Percentiles rank a stretch among this genome's conserved stretches.
phyloP scores from a whole-genome alignment of 2,797 vertebrate genomes.

The Sebastes steindachneri region DNA sequence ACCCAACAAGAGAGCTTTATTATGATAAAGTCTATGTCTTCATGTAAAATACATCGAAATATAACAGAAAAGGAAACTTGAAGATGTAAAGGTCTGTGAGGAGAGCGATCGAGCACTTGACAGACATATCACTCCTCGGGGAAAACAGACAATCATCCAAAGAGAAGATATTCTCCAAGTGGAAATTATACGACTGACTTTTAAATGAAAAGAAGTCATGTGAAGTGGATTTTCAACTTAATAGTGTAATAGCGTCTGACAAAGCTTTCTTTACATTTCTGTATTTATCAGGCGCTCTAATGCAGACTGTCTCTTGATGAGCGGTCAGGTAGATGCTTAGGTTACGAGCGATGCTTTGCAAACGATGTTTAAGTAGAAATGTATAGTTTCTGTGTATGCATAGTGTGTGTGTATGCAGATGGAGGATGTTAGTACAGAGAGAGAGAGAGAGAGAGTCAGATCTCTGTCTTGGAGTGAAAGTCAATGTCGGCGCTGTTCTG shows the following conservation, averaged over 20 bases:
- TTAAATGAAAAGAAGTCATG: background rate
- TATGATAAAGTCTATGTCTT: background rate
- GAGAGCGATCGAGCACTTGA: background rate
- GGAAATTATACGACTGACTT: background rate
- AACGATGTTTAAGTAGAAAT: background rate
- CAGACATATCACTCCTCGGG: background rate
- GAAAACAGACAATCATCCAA: background rate
- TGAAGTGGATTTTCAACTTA: background rate
- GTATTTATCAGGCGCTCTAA: background rate
- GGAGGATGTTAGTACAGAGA: background rate
- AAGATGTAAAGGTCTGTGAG: background rate
- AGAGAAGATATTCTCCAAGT: background rate
- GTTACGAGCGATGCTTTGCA: background rate
- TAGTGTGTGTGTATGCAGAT: slow-evolving; percentile 4
- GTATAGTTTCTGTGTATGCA: background rate
- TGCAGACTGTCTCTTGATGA: background rate
- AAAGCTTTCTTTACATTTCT: background rate
- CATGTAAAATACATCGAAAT: background rate
- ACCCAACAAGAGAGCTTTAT: background rate
- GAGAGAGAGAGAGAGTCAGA: background rate
- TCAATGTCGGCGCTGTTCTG: slow-evolving; percentile 45
- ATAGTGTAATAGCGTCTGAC: background rate
- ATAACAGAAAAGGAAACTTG: background rate
- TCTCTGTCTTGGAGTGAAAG: slow-evolving; percentile 14
- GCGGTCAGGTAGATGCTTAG: background rate